Base-by-base conservation (phyloP, 2,113 vertebrate species). In the Indicator maculatus region DNA sequence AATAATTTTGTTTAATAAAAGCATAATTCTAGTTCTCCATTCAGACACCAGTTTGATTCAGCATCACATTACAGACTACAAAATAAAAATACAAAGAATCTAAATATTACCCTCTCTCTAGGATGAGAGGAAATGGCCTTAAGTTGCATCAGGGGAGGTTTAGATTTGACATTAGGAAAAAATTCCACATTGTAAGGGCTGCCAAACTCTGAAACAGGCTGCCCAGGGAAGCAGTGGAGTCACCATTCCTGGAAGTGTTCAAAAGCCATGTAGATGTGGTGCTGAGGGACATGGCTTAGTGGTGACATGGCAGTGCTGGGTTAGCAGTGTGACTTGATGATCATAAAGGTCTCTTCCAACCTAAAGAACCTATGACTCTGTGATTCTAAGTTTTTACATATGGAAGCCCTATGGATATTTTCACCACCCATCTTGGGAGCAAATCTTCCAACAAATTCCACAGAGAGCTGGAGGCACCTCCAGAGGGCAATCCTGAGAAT, bases 401-500 rank as follows among this genome's bases (percentile, higher is more conserved):
- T 0, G 1, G 65, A 59, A 8, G n/a, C 20, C n/a, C 36, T 64
- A 2, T 6, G 6, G 45, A 21, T 86, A 28, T 63, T 90, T 74
- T 80, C 41, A 74, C 14, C 28, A 10, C 33, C 66, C 16, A 36
- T 0, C 11, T 21, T n/a, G 31, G 50, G 31, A 88, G n/a, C 6
- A 10, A 33, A 0, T n/a, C 75, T 89, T 77, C 27, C 45, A 24
- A 9, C 15, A 11, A 72, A 60, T 53, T 39, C 67, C 20, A 52
- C 24, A 52, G 47, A 28, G 36, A 83, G 18, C 41, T 66, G 16
- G 41, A 90, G 60, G 56, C 27, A 77, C 83, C 80, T 95, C 80
- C 81, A 93, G 89, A 77, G 86, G 83, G 93, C 91, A 93, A 86
- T 61, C 76, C 65, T 63, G 80, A 89, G 78, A 50, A 59, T 7